Percentiles rank a stretch among this genome's conserved stretches.
These are phyloP conservation scores for Papilio elwesi DNA, from an alignment of 2,888 invertebrate genomes.

Conservation along the genomic window DNA sequence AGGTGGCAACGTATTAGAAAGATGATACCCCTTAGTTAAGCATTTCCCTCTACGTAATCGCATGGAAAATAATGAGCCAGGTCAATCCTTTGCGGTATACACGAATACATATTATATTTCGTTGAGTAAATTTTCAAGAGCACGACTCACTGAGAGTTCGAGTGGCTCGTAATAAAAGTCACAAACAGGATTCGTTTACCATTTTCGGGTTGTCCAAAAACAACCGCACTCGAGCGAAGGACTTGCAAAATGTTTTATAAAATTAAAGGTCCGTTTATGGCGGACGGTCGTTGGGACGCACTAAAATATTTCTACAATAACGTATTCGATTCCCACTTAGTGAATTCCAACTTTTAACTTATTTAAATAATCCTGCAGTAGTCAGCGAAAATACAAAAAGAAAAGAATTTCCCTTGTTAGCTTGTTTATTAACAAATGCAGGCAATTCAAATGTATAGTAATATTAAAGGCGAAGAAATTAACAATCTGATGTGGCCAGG, in stretches of 20 bases:
- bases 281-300: neutral
- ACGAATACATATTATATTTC: conserved; percentile 1
- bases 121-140: conserved; percentile 3
- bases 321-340: neutral
- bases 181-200: conserved; percentile 20
- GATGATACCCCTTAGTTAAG: too few species aligned
- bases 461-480: too few species aligned
- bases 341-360: neutral
- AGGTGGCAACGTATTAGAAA: too few species aligned
- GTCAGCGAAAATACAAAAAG: neutral
- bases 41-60: neutral
- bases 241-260: conserved; percentile 13
- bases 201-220: conserved; percentile 27
- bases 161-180: conserved; percentile 35
- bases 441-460: too few species aligned
- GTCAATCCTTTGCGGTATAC: neutral
- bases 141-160: conserved; percentile 8
- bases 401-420: neutral
- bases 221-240: conserved; percentile 19
- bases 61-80: neutral
- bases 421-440: neutral
- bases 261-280: conserved; percentile 19
- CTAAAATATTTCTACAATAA: neutral
- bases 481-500: too few species aligned
- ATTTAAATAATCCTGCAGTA: neutral